Base-by-base conservation (phyloP, 2,113 vertebrate species). In the Gopherus evgoodei region DNA sequence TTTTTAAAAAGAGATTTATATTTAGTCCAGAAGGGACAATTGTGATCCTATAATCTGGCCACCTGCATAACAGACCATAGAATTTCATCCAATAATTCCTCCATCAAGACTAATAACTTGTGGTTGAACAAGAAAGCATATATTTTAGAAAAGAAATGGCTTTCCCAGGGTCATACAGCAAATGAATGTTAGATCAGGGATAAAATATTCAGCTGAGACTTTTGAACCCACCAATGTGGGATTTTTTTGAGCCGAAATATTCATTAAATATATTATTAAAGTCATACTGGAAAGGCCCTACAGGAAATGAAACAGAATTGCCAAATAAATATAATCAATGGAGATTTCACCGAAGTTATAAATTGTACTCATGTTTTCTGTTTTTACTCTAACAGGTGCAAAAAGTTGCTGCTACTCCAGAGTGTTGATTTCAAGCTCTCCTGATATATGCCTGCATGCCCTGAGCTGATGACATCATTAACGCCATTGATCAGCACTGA, bases 401-500 rank as follows among this genome's bases (percentile, higher is more conserved):
- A 50, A 54, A 31, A 88, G 5, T 31, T 81, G 10, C 47, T 86
- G 8, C 31, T 90, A 10, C 44, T 59, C n/a, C 47, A 62, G 5
- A 3, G 2, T 21, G n/a, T 8, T 88, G 81, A 69, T 31, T 78
- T 49, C 24, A 42, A 84, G 29, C 29, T 84, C 11, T 59, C 54
- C 25, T 1, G 1, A 12, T 8, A 14, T 2, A 17, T 27, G 53
- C 19, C 19, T 42, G 50, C 0, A 0, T 22, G 10, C 5, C 27
- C 54, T 47, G 47, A 76, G 35, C 21, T 72, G 35, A 13, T 11
- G 21, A 25, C 21, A 11, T 53, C 0, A 0, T 10, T 62, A 19
- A 53, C 4, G 52, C 11, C 42, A 56, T 14, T 9, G 35, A 38
- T 27, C 21, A n/a, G 21, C 25, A 29, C 13, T 25, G 6, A 47